Evolutionary conservation across 1,140 invertebrate species (phyloP).

Genomic region (Euborellia annulipes): DNA sequence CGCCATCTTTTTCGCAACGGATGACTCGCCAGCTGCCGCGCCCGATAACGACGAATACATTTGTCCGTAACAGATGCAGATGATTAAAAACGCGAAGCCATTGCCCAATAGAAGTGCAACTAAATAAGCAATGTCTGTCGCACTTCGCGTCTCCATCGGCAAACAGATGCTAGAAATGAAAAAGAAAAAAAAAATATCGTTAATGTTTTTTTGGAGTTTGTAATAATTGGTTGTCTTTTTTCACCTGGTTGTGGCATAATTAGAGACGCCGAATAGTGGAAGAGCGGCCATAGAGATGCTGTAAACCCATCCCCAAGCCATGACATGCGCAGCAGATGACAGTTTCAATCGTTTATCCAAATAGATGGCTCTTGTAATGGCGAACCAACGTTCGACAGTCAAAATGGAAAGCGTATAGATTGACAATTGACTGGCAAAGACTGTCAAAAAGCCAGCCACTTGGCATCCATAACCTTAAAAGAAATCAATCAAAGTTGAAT

Average conservation of each 20-base stretch:
- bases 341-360: slow-evolving; percentile 39
- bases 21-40: slow-evolving; percentile 37
- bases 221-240: neutral
- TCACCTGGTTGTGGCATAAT: slow-evolving; percentile 34
- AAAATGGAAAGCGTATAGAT: slow-evolving; percentile 49
- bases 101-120: slow-evolving; percentile 53
- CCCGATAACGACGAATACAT: slow-evolving; percentile 56
- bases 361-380: slow-evolving; percentile 44
- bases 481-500: no score
- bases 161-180: slow-evolving; percentile 28
- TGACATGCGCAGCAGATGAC: slow-evolving; percentile 33
- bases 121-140: slow-evolving; percentile 39
- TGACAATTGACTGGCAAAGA: slow-evolving; percentile 47
- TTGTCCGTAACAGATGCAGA: slow-evolving; percentile 63
- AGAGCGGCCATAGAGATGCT: slow-evolving; percentile 35
- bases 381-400: slow-evolving; percentile 46
- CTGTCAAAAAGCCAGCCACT: slow-evolving; percentile 47
- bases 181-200: neutral
- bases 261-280: slow-evolving; percentile 39
- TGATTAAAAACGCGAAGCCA: slow-evolving; percentile 55
- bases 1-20: slow-evolving; percentile 77
- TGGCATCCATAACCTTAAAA: slow-evolving; percentile 32
- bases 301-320: slow-evolving; percentile 39
- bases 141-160: slow-evolving; percentile 26
- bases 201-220: neutral